Percentiles rank a stretch among this genome's conserved stretches.
Evolutionary conservation across 2,113 vertebrate species (phyloP).

Genomic region (Albula goreensis): DNA sequence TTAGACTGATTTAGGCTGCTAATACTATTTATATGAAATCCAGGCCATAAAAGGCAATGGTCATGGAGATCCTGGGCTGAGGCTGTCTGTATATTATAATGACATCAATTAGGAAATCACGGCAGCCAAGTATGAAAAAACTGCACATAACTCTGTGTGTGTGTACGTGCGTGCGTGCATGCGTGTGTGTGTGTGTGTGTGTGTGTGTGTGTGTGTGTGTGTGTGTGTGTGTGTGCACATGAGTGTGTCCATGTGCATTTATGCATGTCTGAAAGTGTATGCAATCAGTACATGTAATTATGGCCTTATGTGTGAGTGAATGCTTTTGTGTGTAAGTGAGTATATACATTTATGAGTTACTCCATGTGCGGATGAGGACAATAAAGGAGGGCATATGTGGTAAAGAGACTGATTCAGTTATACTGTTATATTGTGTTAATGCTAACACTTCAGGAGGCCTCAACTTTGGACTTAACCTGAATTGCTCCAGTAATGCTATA

Average conservation of each 20-base stretch:
- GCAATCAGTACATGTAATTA: neutral
- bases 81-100: slow-evolving; percentile 31
- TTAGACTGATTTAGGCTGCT: slow-evolving; percentile 48
- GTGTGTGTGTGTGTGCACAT: neutral
- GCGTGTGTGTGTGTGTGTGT: neutral
- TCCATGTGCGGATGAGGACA: neutral
- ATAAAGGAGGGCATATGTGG: too few relatives aligned
- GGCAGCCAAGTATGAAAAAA: neutral
- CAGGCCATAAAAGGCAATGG: slow-evolving; percentile 36
- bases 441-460: neutral
- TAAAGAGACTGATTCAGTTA: neutral
- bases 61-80: slow-evolving; percentile 5
- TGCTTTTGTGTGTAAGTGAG: neutral
- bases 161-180: slow-evolving; percentile 14
- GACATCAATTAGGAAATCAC: slow-evolving; percentile 14
- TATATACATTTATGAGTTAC: neutral
- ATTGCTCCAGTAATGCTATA: neutral
- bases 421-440: neutral
- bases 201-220: neutral
- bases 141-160: neutral
- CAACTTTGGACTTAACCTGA: neutral
- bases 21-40: slow-evolving; percentile 36
- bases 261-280: neutral
- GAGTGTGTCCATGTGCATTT: neutral
- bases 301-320: neutral